Conservation (phyloP, 1,140 invertebrate genomes). For the Heterodera carotae region DNA sequence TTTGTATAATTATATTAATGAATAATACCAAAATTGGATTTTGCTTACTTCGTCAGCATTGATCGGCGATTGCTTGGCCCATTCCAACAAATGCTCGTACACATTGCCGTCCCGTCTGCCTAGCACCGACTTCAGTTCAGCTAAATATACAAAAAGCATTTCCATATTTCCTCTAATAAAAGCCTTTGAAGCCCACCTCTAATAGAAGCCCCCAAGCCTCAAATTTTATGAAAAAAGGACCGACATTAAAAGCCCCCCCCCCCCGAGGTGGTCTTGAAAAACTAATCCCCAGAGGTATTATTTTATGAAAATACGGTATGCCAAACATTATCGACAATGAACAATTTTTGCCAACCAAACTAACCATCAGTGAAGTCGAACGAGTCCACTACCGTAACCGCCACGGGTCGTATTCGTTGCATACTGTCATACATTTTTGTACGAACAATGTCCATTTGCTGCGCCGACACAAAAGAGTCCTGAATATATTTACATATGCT, state of each 20-base stretch:
- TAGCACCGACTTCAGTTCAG: constrained; percentile 77
- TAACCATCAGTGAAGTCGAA: constrained; percentile 81
- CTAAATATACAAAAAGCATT: not conserved
- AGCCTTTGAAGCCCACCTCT: no score
- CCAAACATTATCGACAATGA: no score
- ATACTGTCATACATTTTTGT: constrained; percentile 74
- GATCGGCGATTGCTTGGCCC: constrained; percentile 81
- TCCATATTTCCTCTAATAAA: no score
- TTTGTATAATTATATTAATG: not conserved
- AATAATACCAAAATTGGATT: not conserved
- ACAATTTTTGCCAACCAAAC: no score
- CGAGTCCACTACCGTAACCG: constrained; percentile 83
- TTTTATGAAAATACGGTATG: no score
- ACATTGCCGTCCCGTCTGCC: constrained; percentile 88
- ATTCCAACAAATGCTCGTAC: constrained; percentile 82
- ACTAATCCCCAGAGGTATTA: no score
- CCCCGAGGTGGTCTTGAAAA: no score
- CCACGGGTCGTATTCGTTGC: constrained; percentile 77
- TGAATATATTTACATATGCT: not conserved
- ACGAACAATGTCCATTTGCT: constrained; percentile 46
- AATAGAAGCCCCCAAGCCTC: no score
- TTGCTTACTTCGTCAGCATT: constrained; percentile 73
- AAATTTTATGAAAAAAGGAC: no score
- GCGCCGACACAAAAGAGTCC: not conserved
- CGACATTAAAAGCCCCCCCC: no score